These are phyloP conservation scores for Mirounga angustirostris DNA, from an alignment of 2,113 vertebrate species.

Conservation along the genomic window DNA sequence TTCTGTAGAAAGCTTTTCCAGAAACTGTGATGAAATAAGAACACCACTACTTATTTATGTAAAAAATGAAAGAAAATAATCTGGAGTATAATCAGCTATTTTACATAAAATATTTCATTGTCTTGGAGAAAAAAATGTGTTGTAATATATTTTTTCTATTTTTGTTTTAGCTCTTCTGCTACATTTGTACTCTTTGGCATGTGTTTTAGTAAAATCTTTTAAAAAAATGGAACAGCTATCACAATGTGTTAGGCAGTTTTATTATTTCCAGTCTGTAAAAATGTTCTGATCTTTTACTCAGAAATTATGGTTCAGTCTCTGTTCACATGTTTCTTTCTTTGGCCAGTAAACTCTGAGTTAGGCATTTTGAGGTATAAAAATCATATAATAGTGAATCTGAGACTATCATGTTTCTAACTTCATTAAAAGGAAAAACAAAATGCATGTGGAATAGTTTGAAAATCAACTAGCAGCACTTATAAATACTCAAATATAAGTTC, in stretches of 20 bases:
- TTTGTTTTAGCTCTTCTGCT: slow-evolving; percentile 9
- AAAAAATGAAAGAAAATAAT: slow-evolving; percentile 8
- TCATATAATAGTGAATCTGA: not conserved
- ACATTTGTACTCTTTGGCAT: not conserved
- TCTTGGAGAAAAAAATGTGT: not conserved
- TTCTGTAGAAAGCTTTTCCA: not conserved
- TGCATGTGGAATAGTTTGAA: not conserved
- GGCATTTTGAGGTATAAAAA: not conserved
- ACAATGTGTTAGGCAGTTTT: not conserved
- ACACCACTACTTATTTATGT: not conserved
- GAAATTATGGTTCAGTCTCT: not conserved
- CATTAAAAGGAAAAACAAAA: not conserved
- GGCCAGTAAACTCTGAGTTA: not conserved
- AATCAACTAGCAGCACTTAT: not conserved
- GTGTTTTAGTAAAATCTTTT: not conserved
- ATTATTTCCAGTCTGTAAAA: not conserved
- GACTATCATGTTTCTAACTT: not conserved
- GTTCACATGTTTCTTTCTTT: not conserved
- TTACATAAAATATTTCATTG: not conserved
- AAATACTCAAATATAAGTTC: not conserved
- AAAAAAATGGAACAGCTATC: not conserved
- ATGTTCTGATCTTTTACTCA: not conserved
- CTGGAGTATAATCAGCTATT: not conserved
- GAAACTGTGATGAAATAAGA: not conserved
- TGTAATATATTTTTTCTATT: not conserved